Base-by-base conservation (phyloP, 2,888 invertebrate genomes). In the Cryptosula pallasiana region DNA sequence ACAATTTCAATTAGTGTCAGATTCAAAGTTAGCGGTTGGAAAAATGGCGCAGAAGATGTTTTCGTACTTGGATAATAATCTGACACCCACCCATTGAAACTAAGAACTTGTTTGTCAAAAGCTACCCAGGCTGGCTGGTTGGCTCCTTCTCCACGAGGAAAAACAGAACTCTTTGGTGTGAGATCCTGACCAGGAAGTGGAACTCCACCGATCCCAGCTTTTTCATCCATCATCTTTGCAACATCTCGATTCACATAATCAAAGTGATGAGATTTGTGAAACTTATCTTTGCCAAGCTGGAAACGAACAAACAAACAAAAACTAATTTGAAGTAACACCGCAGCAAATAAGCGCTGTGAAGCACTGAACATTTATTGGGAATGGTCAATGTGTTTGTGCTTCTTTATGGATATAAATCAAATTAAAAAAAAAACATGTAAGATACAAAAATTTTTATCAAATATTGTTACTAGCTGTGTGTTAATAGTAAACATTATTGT, bases 71-170 rank as follows among this genome's bases (percentile, higher is more conserved):
- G 20, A 45, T 45, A 45, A 45, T 13, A 45, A 20, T 45, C 45
- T 45, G 5, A 45, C 20, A 45, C 45, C 5, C 72, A 75, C 54
- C 71, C 75, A 71, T 75, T 73, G 32, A 75, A 75, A 58, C 73
- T 73, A n/a, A 75, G 63, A 1, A 92, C 92, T 86, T 94, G 90
- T 85, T 93, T 92, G 81, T 95, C 94, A 82, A 91, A 93, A 73
- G 91, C 90, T 72, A 95, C 87, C 94, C 94, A 95, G 0, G 92
- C 86, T 0, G 95, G 94, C 70, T 91, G 82, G 76, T 90, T 91
- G 0, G 90, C 88, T 0, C 90, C 90, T 81, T 91, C 90, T 63
- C 91, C 91, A 23, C 90, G 88, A 0, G 91, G 90, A 84, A 91
- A 92, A 69, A 91, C 82, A 0, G 91, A 91, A 0, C 91, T 91